phyloP scores from a whole-genome alignment of 2,797 vertebrate species.

The Gymnopithys bicolor region DNA sequence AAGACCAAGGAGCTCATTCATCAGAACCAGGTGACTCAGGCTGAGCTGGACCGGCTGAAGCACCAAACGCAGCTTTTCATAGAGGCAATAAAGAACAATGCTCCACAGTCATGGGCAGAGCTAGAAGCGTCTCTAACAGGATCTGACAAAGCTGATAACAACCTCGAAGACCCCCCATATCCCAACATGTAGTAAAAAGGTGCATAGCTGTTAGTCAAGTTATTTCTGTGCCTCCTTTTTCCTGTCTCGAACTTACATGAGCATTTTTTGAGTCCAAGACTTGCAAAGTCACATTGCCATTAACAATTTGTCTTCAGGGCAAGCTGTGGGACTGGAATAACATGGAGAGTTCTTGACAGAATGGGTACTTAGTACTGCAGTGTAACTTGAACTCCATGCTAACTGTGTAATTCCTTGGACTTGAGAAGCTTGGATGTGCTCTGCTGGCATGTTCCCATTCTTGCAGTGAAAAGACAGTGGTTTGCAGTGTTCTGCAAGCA shows the following conservation, averaged over 20 bases:
- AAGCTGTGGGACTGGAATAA: background rate
- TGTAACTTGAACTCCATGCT: background rate
- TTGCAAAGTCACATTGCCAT: background rate
- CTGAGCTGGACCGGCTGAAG: slow-evolving; percentile 87
- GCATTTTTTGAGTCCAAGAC: slow-evolving; percentile 5
- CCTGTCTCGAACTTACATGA: slow-evolving; percentile 31
- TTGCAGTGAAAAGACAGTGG: background rate
- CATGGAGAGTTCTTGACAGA: background rate
- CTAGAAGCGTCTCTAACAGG: slow-evolving; percentile 84
- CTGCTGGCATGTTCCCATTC: background rate
- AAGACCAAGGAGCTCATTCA: slow-evolving; percentile 93
- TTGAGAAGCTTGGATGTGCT: background rate
- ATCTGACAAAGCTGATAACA: slow-evolving; percentile 31
- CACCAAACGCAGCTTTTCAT: slow-evolving; percentile 88
- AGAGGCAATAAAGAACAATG: slow-evolving; percentile 86
- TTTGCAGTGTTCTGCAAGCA: background rate
- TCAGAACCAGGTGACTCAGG: slow-evolving; percentile 89
- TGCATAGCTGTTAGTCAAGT: background rate
- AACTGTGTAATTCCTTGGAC: background rate
- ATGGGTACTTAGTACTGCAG: background rate
- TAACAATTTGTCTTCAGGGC: background rate
- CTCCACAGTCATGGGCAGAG: slow-evolving; percentile 87
- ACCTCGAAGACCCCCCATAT: slow-evolving; percentile 33
- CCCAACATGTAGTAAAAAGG: slow-evolving; percentile 56
- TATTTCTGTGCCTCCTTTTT: slow-evolving; percentile 45